Evolutionary conservation across 1,140 invertebrate species (phyloP).

Genomic region (Drosophila lacertosa): DNA sequence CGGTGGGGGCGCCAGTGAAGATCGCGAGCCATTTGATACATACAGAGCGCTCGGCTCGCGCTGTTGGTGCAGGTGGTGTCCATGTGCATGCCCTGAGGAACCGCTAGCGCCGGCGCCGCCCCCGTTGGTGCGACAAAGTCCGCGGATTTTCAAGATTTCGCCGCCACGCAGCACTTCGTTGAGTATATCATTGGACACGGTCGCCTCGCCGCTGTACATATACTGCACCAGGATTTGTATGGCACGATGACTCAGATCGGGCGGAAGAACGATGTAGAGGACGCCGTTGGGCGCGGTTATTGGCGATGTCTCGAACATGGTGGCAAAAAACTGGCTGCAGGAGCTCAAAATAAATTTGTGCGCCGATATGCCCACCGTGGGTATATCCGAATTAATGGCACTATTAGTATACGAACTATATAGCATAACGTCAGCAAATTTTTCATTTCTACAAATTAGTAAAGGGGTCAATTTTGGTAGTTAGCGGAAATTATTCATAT

Average conservation of each 20-base stretch:
- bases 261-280: conserved; percentile 91
- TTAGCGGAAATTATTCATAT: not conserved
- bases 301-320: conserved; percentile 82
- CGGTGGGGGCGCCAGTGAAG: conserved; percentile 47
- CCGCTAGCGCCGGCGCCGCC: conserved; percentile 52
- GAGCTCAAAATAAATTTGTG: conserved; percentile 94
- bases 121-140: conserved; percentile 87
- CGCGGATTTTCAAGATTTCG: conserved; percentile 90
- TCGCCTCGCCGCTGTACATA: conserved; percentile 94
- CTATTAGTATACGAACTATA: conserved; percentile 86
- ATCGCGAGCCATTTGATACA: conserved; percentile 65
- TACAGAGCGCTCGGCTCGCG: conserved; percentile 60
- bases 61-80: conserved; percentile 62
- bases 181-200: conserved; percentile 92
- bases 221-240: conserved; percentile 93
- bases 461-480: not conserved
- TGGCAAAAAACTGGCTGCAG: conserved; percentile 86
- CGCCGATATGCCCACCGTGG: conserved; percentile 89
- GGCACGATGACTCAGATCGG: conserved; percentile 91
- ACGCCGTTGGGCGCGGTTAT: conserved; percentile 85
- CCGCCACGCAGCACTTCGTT: conserved; percentile 91
- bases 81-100: conserved; percentile 61
- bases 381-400: conserved; percentile 68
- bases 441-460: conserved; percentile 85
- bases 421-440: conserved; percentile 93